These are phyloP conservation scores for Epinotia demarniana DNA, from an alignment of 2,888 invertebrate genomes.

Conservation along the genomic window DNA sequence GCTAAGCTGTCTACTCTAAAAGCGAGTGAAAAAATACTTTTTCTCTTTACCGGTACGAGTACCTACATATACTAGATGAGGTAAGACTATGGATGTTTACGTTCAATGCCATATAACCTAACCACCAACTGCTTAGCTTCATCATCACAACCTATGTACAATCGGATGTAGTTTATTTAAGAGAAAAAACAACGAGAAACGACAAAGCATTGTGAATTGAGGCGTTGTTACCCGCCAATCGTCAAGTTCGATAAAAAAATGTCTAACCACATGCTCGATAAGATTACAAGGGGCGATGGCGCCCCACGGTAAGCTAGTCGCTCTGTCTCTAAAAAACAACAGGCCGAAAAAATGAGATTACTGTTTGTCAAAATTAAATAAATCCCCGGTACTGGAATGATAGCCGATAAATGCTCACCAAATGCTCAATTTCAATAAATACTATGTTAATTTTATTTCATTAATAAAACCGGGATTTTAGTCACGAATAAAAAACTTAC, in stretches of 20 bases:
- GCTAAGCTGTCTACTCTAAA: slow-evolving; percentile 51
- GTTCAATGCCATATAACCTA: slow-evolving; percentile 47
- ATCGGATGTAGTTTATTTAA: slow-evolving; percentile 15
- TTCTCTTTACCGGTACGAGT: slow-evolving; percentile 53
- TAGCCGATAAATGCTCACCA: slow-evolving; percentile 60
- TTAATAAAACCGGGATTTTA: slow-evolving; percentile 47
- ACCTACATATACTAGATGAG: slow-evolving; percentile 57
- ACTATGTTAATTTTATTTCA: slow-evolving; percentile 48
- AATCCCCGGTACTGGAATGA: slow-evolving; percentile 73
- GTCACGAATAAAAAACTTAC: slow-evolving; percentile 35
- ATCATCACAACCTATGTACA: slow-evolving; percentile 66
- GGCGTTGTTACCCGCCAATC: not conserved
- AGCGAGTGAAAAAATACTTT: slow-evolving; percentile 69
- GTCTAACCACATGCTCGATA: not conserved
- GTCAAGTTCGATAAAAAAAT: not conserved
- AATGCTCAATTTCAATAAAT: slow-evolving; percentile 47
- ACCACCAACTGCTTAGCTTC: slow-evolving; percentile 59
- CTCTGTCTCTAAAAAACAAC: slow-evolving; percentile 4
- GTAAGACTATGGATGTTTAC: slow-evolving; percentile 64
- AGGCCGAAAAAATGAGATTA: slow-evolving; percentile 71
- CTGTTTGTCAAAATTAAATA: slow-evolving; percentile 66
- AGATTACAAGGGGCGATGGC: too few species aligned
- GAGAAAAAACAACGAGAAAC: not conserved
- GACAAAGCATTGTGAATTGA: not conserved
- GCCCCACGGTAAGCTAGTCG: not conserved